These are phyloP conservation scores for Ruditapes philippinarum DNA, from an alignment of 1,140 invertebrate species.

Conservation along the genomic window DNA sequence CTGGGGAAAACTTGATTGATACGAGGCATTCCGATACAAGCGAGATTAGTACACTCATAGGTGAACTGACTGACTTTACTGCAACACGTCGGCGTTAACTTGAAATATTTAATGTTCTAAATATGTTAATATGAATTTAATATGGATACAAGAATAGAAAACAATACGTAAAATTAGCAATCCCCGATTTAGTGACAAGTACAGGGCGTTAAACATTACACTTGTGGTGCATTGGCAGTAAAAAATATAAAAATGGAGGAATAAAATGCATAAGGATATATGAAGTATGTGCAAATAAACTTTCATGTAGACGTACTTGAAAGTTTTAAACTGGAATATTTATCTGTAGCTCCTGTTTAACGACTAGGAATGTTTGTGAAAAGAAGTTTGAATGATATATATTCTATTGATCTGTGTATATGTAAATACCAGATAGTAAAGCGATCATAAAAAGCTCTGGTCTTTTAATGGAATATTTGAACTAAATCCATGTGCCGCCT, in stretches of 20 bases:
- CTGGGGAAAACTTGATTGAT: background rate
- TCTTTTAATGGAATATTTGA: conserved; percentile 35
- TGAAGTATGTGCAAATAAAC: background rate
- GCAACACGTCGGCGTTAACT: no score
- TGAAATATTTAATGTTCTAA: no score
- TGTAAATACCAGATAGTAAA: conserved; percentile 24
- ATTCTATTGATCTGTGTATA: conserved; percentile 2
- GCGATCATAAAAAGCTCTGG: background rate
- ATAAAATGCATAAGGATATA: background rate
- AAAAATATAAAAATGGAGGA: no score
- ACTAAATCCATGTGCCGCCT: conserved; percentile 14
- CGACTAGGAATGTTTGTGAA: background rate
- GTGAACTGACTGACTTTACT: no score
- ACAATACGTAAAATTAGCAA: background rate
- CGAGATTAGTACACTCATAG: background rate
- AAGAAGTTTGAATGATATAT: background rate
- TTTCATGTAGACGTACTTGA: background rate
- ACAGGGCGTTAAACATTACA: no score
- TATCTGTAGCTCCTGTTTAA: background rate
- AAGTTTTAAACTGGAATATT: background rate
- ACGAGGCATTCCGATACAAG: background rate
- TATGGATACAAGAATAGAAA: background rate
- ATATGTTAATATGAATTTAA: background rate
- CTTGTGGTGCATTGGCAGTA: no score
- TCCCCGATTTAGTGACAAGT: no score